A percentile compares a stretch with the other conserved stretches of the same genome.
Evolutionary conservation across 2,113 vertebrate species (phyloP).

Genomic region (Alethe diademata): DNA sequence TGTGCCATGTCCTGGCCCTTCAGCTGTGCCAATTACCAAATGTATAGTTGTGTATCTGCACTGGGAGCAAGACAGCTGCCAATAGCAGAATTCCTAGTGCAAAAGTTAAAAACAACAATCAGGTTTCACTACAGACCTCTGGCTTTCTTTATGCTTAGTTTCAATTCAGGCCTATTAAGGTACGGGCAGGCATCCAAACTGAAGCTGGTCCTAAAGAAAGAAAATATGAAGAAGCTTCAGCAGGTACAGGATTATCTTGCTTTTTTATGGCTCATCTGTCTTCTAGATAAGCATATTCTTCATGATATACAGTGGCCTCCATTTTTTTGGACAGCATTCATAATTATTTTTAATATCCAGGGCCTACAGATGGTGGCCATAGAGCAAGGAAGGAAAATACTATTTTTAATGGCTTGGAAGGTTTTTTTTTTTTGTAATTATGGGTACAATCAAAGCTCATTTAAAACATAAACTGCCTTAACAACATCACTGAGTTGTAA

Average conservation of each 20-base stretch:
- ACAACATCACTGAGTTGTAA: background rate
- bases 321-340: background rate
- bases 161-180: background rate
- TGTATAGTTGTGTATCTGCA: background rate
- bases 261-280: background rate
- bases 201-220: background rate
- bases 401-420: background rate
- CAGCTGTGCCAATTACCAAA: background rate
- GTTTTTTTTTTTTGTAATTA: background rate
- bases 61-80: background rate
- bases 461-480: background rate
- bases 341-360: background rate
- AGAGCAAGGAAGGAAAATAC: background rate
- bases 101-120: background rate
- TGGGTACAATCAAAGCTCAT: background rate
- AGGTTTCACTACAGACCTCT: background rate
- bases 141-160: background rate
- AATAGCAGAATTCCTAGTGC: accelerated
- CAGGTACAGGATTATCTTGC: background rate
- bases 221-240: background rate
- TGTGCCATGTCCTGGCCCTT: background rate
- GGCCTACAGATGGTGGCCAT: background rate
- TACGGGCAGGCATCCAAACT: background rate
- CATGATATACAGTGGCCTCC: background rate
- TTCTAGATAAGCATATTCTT: background rate